These are phyloP conservation scores for Acanthosepion esculentum DNA, from an alignment of 2,888 invertebrate genomes.

Conservation along the genomic window DNA sequence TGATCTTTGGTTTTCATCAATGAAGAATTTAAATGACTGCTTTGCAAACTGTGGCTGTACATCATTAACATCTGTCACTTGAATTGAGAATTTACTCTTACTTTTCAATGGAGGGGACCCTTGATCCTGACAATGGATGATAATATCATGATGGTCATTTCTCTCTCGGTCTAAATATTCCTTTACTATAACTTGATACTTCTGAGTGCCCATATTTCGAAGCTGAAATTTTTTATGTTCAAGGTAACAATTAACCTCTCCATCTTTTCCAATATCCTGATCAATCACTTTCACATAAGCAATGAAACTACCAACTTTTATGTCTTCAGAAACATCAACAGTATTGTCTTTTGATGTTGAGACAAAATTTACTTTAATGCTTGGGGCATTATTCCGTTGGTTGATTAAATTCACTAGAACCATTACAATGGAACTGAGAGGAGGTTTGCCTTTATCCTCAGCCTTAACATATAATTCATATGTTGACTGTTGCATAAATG, in stretches of 20 bases:
- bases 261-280: not conserved
- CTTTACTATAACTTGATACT: not conserved
- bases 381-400: not conserved
- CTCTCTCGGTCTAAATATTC: not conserved
- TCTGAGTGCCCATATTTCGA: not conserved
- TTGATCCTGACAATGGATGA: not conserved
- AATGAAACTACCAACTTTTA: constrained; percentile 33
- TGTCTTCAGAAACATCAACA: not conserved
- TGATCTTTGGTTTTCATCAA: not conserved
- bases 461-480: constrained; percentile 9
- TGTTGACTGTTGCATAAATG: not conserved
- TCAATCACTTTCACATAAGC: constrained; percentile 11
- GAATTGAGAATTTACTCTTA: not conserved
- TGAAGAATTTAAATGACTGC: not conserved
- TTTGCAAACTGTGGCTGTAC: not conserved
- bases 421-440: not conserved
- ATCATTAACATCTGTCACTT: not conserved
- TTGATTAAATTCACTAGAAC: not conserved
- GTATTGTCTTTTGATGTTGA: not conserved
- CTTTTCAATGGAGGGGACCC: not conserved
- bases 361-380: constrained; percentile 1
- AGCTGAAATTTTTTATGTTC: not conserved
- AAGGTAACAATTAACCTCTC: not conserved
- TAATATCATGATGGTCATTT: not conserved
- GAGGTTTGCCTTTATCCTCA: not conserved